These are phyloP conservation scores for Cyanoramphus novaezelandiae DNA, from an alignment of 2,113 vertebrate genomes.

Conservation along the genomic window DNA sequence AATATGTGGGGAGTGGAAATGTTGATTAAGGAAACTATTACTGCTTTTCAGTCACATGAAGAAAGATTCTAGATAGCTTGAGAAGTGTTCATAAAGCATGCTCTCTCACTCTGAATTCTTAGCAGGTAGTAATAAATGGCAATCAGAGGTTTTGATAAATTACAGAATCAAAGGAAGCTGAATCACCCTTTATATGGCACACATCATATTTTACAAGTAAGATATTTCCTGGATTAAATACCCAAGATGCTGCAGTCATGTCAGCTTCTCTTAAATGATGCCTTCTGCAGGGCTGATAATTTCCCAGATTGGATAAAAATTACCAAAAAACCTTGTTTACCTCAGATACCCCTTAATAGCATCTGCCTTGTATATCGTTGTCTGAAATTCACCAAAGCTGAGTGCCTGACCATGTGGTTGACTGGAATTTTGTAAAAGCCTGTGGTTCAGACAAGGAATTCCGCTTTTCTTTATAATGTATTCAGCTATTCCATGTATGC, in stretches of 20 bases:
- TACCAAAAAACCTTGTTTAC: background rate
- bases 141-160: background rate
- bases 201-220: background rate
- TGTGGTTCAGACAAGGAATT: constrained; percentile 47
- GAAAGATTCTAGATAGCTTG: background rate
- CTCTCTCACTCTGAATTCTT: background rate
- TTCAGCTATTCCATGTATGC: constrained; percentile 45
- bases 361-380: background rate
- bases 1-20: background rate
- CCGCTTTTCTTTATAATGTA: background rate
- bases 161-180: background rate
- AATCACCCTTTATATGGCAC: background rate
- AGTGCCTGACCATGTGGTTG: background rate
- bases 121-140: background rate
- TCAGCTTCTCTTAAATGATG: background rate
- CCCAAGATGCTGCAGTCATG: background rate
- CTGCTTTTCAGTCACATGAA: background rate
- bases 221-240: background rate
- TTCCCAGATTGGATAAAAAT: background rate
- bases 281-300: background rate
- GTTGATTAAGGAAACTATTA: background rate
- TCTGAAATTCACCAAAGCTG: constrained; percentile 13
- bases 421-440: constrained; percentile 31
- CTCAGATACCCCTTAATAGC: background rate
- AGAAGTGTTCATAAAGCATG: accelerated